These are phyloP conservation scores for Diplogasteroides magnus DNA, from an alignment of 1,140 invertebrate genomes.

Conservation along the genomic window DNA sequence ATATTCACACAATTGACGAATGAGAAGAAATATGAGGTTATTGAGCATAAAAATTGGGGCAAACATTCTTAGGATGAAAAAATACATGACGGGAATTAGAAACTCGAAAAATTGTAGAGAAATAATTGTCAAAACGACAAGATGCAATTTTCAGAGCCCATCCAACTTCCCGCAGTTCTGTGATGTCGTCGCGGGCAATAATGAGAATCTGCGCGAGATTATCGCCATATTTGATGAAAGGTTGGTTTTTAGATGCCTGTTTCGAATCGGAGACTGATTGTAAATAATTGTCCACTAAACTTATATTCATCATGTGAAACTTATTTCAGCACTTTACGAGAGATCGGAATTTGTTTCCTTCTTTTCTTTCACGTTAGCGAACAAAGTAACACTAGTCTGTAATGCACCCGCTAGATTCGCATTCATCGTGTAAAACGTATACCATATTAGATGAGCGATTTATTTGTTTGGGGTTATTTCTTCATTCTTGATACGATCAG, in stretches of 20 bases:
- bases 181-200: constrained; percentile 27
- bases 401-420: too few relatives aligned
- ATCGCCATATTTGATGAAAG: constrained; percentile 33
- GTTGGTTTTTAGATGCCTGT: constrained; percentile 7
- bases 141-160: constrained; percentile 25
- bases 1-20: neutral
- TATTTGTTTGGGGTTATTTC: too few relatives aligned
- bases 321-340: neutral
- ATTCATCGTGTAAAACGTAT: too few relatives aligned
- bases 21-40: neutral
- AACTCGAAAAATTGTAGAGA: neutral
- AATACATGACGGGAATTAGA: neutral
- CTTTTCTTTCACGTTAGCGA: neutral
- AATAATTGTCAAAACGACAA: constrained; percentile 7
- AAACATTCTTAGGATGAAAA: neutral
- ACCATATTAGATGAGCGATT: too few relatives aligned
- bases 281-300: too few relatives aligned
- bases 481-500: too few relatives aligned
- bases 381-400: too few relatives aligned
- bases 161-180: constrained; percentile 27
- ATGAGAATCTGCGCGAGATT: constrained; percentile 28
- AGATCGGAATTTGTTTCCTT: neutral
- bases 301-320: too few relatives aligned
- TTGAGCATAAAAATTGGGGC: neutral
- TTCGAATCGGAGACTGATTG: too few relatives aligned